Base-by-base conservation (phyloP, 2,888 invertebrate genomes). In the Pyrocoelia pectoralis region DNA sequence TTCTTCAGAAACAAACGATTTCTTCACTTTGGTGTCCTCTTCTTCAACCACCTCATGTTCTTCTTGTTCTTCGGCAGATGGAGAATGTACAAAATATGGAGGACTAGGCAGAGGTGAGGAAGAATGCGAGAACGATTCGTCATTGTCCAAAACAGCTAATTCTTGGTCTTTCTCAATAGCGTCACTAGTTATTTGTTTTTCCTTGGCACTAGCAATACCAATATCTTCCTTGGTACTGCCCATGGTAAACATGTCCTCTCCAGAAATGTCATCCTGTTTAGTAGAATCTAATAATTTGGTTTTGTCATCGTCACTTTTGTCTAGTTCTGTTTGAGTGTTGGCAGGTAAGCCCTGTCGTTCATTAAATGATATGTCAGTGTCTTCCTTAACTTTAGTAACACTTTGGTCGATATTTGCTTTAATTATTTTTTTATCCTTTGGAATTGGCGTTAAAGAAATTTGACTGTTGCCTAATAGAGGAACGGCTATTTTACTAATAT, bases 361-460 rank as follows among this genome's bases (percentile, higher is more conserved):
- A n/a, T 24, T 24, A 8, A 3, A 24, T 5, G 8, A 3, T 24
- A 24, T 8, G 24, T 24, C 8, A 24, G 8, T 24, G 3, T 24
- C 24, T 24, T 24, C 24, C 8, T 24, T 24, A 5, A 8, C 8
- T 24, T 24, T 24, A 24, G 8, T 8, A 3, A 24, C 4, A 33
- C 2, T n/a, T 33, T 8, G 33, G n/a, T 8, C n/a, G n/a, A 8
- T n/a, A n/a, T 8, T n/a, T 8, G 10, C n/a, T 33, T 33, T 33
- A n/a, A n/a, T n/a, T 33, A 33, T n/a, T 8, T n/a, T 33, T n/a
- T 33, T 33, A 2, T 43, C 43, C 15, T 46, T 46, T 8, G 15
- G 46, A 17, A 46, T 46, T n/a, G 46, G 46, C 10, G 46, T 46
- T 10, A 46, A 17, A 8, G 46, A 46, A 18, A 46, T 46, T 17